These are phyloP conservation scores for Xyrichtys novacula DNA, from an alignment of 2,797 vertebrate genomes.

Conservation along the genomic window DNA sequence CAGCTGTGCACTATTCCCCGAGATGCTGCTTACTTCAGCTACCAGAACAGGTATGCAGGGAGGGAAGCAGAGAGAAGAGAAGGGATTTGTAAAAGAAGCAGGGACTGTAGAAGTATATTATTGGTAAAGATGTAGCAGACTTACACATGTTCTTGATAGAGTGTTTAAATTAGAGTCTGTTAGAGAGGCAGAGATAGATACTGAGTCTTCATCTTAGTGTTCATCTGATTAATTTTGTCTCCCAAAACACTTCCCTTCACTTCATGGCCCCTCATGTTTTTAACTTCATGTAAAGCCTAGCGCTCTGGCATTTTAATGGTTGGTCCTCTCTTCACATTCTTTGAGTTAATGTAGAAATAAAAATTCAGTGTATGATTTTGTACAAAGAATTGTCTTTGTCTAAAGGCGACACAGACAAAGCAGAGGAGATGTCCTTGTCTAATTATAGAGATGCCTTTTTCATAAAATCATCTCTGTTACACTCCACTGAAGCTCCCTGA, in stretches of 20 bases:
- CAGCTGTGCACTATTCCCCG: conserved; percentile 98
- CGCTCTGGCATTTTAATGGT: conserved; percentile 78
- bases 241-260: conserved; percentile 51
- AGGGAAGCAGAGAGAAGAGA: neutral
- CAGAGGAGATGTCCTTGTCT: too few species aligned
- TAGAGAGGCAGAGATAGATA: neutral
- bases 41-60: conserved; percentile 95
- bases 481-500: neutral
- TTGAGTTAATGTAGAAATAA: conserved; percentile 14
- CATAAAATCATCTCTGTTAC: too few species aligned
- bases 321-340: conserved; percentile 55
- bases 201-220: conserved; percentile 4
- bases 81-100: neutral
- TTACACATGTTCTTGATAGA: neutral
- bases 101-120: neutral
- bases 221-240: conserved; percentile 40
- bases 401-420: neutral
- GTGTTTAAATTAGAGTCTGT: neutral
- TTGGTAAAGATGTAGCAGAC: neutral
- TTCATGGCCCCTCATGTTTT: conserved; percentile 53
- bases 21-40: conserved; percentile 99
- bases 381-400: neutral
- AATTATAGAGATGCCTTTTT: too few species aligned
- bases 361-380: neutral
- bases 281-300: conserved; percentile 52